A percentile compares a stretch with the other conserved stretches of the same genome.
Evolutionary conservation across 2,113 vertebrate species (phyloP).

Genomic region (Macrotus californicus): DNA sequence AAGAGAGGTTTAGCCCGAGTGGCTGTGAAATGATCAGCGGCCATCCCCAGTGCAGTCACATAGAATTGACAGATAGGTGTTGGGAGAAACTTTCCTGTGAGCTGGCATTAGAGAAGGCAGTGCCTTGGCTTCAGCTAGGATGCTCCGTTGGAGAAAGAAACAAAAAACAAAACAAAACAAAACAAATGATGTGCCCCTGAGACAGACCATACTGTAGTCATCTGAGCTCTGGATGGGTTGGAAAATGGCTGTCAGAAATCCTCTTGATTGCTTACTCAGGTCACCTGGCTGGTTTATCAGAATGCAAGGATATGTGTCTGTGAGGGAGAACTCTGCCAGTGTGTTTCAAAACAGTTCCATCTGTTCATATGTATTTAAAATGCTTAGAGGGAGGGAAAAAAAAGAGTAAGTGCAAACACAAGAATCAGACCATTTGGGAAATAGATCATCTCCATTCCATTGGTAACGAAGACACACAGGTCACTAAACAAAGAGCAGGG

Average conservation of each 20-base stretch:
- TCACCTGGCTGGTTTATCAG: conserved; percentile 45
- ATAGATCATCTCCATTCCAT: not conserved
- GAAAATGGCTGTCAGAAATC: conserved; percentile 47
- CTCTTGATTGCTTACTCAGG: not conserved
- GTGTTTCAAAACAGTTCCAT: conserved; percentile 65
- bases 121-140: not conserved
- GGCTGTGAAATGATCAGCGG: not conserved
- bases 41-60: not conserved
- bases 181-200: not conserved
- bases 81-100: conserved; percentile 22
- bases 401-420: not conserved
- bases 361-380: conserved; percentile 56
- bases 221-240: not conserved
- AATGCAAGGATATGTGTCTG: conserved; percentile 35
- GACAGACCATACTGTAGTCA: not conserved
- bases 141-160: not conserved
- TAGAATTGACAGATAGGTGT: not conserved
- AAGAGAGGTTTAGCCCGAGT: not conserved
- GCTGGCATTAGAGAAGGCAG: not conserved
- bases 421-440: conserved; percentile 10
- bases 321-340: conserved; percentile 58
- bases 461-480: not conserved
- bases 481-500: not conserved
- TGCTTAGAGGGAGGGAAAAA: not conserved
- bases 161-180: not conserved